Percentiles rank a stretch among this genome's conserved stretches.
Conservation (phyloP, 2,888 invertebrate species). For the Andrena haemorrhoa region DNA sequence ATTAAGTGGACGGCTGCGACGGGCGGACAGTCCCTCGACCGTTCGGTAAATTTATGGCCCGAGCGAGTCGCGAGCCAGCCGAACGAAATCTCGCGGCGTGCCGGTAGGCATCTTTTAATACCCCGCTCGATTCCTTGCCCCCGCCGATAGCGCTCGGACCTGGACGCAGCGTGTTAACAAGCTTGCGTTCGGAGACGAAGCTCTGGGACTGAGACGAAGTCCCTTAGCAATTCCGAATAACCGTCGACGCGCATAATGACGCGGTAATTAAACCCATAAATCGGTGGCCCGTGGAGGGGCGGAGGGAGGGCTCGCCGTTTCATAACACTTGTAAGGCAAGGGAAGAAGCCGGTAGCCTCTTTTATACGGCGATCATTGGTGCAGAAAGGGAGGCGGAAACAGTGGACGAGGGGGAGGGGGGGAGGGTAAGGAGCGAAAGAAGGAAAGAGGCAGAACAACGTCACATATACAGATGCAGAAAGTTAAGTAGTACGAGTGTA, state of each 20-base stretch:
- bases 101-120: too few species aligned
- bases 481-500: conserved; percentile 71
- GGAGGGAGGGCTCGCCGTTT: conserved; percentile 59
- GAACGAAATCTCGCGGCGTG: not conserved
- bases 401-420: conserved; percentile 8
- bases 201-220: not conserved
- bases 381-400: conserved; percentile 18
- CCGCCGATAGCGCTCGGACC: not conserved
- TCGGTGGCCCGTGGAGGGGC: conserved; percentile 48
- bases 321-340: conserved; percentile 72
- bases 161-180: not conserved
- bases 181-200: not conserved
- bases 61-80: not conserved
- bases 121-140: too few species aligned
- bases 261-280: conserved; percentile 73
- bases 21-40: not conserved
- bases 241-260: conserved; percentile 46
- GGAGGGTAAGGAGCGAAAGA: conserved; percentile 26
- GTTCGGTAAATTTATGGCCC: conserved; percentile 18
- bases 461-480: conserved; percentile 68
- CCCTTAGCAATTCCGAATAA: conserved; percentile 18
- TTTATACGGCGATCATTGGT: conserved; percentile 43
- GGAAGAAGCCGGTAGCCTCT: conserved; percentile 59
- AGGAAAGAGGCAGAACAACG: conserved; percentile 53
- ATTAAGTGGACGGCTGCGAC: conserved; percentile 5